phyloP scores from a whole-genome alignment of 2,888 invertebrate genomes.

The Macaria liturata region DNA sequence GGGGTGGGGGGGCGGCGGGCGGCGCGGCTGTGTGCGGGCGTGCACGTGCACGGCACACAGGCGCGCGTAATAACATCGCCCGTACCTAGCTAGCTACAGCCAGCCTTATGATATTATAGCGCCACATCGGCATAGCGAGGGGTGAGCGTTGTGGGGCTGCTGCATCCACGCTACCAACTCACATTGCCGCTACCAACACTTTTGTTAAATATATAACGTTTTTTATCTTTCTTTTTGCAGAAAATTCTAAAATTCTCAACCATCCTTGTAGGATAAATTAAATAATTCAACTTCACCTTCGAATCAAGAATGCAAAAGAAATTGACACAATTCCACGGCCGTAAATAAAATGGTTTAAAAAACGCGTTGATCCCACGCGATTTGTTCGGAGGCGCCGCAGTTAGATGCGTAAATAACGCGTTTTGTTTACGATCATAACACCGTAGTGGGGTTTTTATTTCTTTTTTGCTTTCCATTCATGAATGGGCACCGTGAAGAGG shows the following conservation, averaged over 20 bases:
- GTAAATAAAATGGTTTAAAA: constrained; percentile 4
- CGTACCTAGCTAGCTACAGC: constrained; percentile 71
- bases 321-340: neutral
- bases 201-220: neutral
- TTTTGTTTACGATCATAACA: constrained; percentile 62
- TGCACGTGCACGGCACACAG: constrained; percentile 61
- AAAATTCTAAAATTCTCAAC: too few species aligned
- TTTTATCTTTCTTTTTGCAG: too few species aligned
- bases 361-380: constrained; percentile 11
- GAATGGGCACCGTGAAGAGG: constrained; percentile 63
- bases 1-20: constrained; percentile 39
- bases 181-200: constrained; percentile 9
- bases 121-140: constrained; percentile 60
- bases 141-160: constrained; percentile 58
- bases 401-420: constrained; percentile 45
- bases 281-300: too few species aligned
- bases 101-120: constrained; percentile 64
- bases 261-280: too few species aligned
- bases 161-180: constrained; percentile 38
- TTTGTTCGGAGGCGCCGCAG: constrained; percentile 16
- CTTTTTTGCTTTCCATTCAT: constrained; percentile 71
- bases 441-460: constrained; percentile 55
- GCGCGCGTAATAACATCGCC: constrained; percentile 65
- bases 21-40: constrained; percentile 49
- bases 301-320: neutral